Percentiles rank a stretch among this genome's conserved stretches.
Conservation (phyloP, 2,113 vertebrate species). For the Elephas maximus region DNA sequence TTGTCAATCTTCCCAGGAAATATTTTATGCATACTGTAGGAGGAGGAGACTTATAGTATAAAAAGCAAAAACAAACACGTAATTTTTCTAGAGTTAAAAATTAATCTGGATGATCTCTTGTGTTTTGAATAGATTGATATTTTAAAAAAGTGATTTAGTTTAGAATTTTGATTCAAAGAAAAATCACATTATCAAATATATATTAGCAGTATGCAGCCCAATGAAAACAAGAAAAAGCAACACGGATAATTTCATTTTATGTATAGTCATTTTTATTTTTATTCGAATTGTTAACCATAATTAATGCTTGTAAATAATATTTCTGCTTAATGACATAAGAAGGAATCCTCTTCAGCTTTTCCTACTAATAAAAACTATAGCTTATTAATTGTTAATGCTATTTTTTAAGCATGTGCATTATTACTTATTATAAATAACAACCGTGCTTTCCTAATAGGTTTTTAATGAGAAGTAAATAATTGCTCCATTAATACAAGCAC, state of each 20-base stretch:
- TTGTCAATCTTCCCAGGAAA: background rate
- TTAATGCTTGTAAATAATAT: background rate
- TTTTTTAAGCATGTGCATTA: conserved; percentile 71
- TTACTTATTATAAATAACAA: conserved; percentile 83
- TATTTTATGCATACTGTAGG: background rate
- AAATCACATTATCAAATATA: background rate
- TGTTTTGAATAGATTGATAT: background rate
- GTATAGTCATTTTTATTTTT: background rate
- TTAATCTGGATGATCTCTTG: background rate
- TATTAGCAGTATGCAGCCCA: accelerated
- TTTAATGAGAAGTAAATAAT: conserved; percentile 87
- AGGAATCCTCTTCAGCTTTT: conserved; percentile 53
- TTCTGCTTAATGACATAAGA: conserved; percentile 43
- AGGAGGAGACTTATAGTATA: background rate
- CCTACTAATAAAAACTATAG: conserved; percentile 72
- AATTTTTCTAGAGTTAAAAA: background rate
- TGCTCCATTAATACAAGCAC: conserved; percentile 82
- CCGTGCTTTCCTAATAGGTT: conserved; percentile 83
- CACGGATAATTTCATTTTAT: background rate
- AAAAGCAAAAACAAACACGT: background rate
- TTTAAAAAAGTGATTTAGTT: background rate
- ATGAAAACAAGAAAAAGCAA: background rate
- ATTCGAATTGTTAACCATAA: background rate
- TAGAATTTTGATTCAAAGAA: background rate
- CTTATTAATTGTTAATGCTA: conserved; percentile 80